Conservation (phyloP, 2,113 vertebrate genomes). For the Phoenicopterus ruber region DNA sequence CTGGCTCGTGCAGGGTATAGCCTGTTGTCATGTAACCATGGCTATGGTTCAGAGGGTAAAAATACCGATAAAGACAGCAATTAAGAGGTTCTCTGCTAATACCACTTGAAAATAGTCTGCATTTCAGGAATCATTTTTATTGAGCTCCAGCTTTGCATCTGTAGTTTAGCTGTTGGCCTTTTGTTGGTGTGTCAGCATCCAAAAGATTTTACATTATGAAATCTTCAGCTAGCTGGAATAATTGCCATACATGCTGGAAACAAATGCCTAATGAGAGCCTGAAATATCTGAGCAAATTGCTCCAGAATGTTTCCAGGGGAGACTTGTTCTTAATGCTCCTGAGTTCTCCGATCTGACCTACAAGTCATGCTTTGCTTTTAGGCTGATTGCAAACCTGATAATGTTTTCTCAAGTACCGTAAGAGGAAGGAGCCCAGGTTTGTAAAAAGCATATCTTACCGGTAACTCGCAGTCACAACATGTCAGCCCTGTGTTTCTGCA, state of each 20-base stretch:
- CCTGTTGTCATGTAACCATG: neutral
- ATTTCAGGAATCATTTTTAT: neutral
- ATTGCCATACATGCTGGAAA: neutral
- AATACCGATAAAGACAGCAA: neutral
- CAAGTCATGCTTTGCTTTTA: neutral
- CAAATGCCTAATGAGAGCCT: neutral
- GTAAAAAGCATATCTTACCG: neutral
- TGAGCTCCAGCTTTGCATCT: neutral
- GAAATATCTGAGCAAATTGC: neutral
- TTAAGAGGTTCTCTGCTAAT: neutral
- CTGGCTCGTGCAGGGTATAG: neutral
- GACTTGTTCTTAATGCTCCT: neutral
- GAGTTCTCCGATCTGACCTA: neutral
- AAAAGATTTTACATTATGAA: neutral
- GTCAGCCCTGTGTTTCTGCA: neutral
- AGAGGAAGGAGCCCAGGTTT: neutral
- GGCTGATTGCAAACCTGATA: slow-evolving; percentile 26
- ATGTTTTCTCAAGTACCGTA: neutral
- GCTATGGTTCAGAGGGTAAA: neutral
- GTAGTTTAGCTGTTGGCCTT: neutral
- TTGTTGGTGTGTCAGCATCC: neutral
- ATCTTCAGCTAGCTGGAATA: slow-evolving; percentile 13
- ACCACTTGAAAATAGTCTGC: neutral
- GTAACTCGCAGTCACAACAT: neutral
- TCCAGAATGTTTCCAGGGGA: neutral